Evolutionary conservation across 2,113 vertebrate species (phyloP).

Genomic region (Camelus dromedarius): DNA sequence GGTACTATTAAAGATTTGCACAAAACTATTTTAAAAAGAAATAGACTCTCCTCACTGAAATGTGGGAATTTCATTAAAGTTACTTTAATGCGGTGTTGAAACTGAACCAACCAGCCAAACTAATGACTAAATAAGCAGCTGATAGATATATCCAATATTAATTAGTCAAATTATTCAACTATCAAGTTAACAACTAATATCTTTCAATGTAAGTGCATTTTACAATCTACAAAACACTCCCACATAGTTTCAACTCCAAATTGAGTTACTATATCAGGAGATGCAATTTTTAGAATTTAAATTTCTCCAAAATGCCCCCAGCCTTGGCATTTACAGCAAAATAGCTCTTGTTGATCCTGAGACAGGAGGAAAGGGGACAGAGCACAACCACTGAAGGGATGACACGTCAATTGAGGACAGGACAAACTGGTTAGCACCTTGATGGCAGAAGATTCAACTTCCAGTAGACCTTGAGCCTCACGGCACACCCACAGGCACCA

Average conservation of each 20-base stretch:
- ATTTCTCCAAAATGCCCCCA: not conserved
- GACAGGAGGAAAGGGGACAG: too few relatives aligned
- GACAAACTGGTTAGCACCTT: too few relatives aligned
- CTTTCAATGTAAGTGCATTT: not conserved
- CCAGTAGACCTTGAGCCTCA: too few relatives aligned
- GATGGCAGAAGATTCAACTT: too few relatives aligned
- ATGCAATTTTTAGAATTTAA: not conserved
- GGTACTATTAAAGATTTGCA: not conserved
- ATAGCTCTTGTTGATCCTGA: not conserved
- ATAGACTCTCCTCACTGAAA: not conserved
- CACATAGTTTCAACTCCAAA: not conserved
- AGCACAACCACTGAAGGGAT: too few relatives aligned
- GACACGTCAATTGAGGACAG: too few relatives aligned
- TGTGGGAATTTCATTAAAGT: not conserved
- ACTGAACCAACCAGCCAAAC: slow-evolving; percentile 35
- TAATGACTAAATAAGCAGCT: slow-evolving; percentile 29
- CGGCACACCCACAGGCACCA: too few relatives aligned
- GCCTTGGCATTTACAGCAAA: not conserved
- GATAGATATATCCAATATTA: not conserved
- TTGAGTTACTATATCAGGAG: not conserved
- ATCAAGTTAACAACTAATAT: not conserved
- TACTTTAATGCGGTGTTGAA: not conserved
- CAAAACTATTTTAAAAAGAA: not conserved
- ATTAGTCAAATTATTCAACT: slow-evolving; percentile 25
- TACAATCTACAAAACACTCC: not conserved